Percentiles rank a stretch among this genome's conserved stretches.
These are phyloP conservation scores for Drosophila subobscura DNA, from an alignment of 1,140 invertebrate genomes.

Conservation along the genomic window DNA sequence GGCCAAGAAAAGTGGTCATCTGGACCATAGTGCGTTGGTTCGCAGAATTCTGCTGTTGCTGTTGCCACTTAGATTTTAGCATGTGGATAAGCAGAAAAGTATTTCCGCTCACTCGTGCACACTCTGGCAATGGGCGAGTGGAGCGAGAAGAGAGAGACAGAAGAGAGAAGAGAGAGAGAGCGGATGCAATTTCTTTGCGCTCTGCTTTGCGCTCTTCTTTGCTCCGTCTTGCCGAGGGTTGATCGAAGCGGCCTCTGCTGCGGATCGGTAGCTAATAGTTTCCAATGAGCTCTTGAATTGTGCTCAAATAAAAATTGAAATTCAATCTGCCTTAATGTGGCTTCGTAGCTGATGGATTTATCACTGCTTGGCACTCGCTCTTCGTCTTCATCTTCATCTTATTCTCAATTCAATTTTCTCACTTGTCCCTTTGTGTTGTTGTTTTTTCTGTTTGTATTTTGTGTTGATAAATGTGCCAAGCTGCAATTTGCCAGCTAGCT, in stretches of 20 bases:
- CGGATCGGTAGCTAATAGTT: no score
- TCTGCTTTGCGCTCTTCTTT: slow-evolving; percentile 16
- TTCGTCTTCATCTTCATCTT: no score
- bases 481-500: slow-evolving; percentile 41
- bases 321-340: no score
- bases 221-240: no score
- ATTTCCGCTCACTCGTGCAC: slow-evolving; percentile 67
- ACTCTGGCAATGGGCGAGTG: slow-evolving; percentile 46
- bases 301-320: no score
- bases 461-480: slow-evolving; percentile 37
- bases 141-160: slow-evolving; percentile 11
- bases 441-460: not conserved
- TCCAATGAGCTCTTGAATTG: no score
- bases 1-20: no score
- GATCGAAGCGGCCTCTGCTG: no score
- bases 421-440: not conserved
- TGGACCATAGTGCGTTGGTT: no score
- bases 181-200: slow-evolving; percentile 42
- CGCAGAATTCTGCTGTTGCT: slow-evolving; percentile 53
- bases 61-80: slow-evolving; percentile 76
- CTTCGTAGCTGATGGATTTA: no score
- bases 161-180: slow-evolving; percentile 1
- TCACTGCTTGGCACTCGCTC: no score
- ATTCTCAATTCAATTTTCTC: no score
- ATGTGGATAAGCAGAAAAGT: slow-evolving; percentile 70